Conservation (phyloP, 2,888 invertebrate species). For the Nymphalis urticae region DNA sequence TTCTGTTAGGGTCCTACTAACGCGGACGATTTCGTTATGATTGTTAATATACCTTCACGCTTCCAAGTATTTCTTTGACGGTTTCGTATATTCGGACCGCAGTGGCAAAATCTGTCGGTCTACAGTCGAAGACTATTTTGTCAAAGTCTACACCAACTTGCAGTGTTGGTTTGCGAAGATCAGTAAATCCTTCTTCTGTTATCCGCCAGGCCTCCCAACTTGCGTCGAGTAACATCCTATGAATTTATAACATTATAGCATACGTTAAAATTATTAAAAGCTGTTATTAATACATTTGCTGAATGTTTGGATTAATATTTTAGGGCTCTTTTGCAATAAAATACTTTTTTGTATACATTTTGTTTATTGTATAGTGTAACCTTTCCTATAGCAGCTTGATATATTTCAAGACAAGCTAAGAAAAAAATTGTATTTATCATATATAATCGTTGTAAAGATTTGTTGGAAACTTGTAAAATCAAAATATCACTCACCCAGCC, state of each 20-base stretch:
- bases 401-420: too few relatives aligned
- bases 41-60: slow-evolving; percentile 16
- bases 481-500: slow-evolving; percentile 52
- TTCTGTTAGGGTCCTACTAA: too few relatives aligned
- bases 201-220: slow-evolving; percentile 68
- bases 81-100: slow-evolving; percentile 38
- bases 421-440: too few relatives aligned
- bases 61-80: slow-evolving; percentile 11
- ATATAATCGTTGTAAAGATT: too few relatives aligned
- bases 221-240: slow-evolving; percentile 56
- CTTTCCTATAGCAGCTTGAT: too few relatives aligned
- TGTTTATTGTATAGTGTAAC: too few relatives aligned
- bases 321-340: too few relatives aligned
- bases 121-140: slow-evolving; percentile 51
- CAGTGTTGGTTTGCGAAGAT: slow-evolving; percentile 49
- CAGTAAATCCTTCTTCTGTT: slow-evolving; percentile 47
- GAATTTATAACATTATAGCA: neutral
- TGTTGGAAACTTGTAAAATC: too few relatives aligned
- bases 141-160: slow-evolving; percentile 54
- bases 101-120: slow-evolving; percentile 55
- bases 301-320: neutral
- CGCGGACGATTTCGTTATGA: too few relatives aligned
- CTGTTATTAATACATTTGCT: neutral
- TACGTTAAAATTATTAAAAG: neutral
- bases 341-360: neutral